Conservation (phyloP, 2,888 invertebrate genomes). For the Thecophora atra region DNA sequence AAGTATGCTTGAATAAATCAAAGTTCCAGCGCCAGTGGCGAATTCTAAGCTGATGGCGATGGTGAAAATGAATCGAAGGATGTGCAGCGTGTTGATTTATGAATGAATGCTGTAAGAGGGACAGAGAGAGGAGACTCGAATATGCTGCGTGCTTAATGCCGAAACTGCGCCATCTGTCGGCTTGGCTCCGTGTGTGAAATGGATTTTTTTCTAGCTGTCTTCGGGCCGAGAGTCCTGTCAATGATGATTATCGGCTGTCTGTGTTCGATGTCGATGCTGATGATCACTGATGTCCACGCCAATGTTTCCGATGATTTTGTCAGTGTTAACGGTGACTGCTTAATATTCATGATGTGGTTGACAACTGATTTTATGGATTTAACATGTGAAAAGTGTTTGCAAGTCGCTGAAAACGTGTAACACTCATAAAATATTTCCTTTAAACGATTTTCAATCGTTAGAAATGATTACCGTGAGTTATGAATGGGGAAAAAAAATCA, state of each 20-base stretch:
- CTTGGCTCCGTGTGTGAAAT: slow-evolving; percentile 13
- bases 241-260: background rate
- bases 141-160: too few species aligned
- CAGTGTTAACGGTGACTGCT: background rate
- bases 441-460: slow-evolving; percentile 14
- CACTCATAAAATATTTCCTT: slow-evolving; percentile 21
- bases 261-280: background rate
- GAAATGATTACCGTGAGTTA: slow-evolving; percentile 16
- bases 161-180: background rate
- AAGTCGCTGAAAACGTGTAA: background rate
- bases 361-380: slow-evolving; percentile 32
- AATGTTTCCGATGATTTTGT: background rate
- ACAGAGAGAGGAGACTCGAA: too few species aligned
- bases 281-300: background rate
- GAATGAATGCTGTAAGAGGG: background rate
- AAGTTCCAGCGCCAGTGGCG: too few species aligned
- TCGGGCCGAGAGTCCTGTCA: background rate
- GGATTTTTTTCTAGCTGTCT: background rate
- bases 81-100: slow-evolving; percentile 8
- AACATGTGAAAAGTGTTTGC: slow-evolving; percentile 20
- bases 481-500: too few species aligned
- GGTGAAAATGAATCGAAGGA: background rate
- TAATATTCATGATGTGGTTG: background rate
- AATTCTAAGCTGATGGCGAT: background rate
- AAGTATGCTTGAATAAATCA: too few species aligned